Percentiles rank a stretch among this genome's conserved stretches.
Conservation (phyloP, 2,888 invertebrate genomes). For the Mythimna albipuncta region DNA sequence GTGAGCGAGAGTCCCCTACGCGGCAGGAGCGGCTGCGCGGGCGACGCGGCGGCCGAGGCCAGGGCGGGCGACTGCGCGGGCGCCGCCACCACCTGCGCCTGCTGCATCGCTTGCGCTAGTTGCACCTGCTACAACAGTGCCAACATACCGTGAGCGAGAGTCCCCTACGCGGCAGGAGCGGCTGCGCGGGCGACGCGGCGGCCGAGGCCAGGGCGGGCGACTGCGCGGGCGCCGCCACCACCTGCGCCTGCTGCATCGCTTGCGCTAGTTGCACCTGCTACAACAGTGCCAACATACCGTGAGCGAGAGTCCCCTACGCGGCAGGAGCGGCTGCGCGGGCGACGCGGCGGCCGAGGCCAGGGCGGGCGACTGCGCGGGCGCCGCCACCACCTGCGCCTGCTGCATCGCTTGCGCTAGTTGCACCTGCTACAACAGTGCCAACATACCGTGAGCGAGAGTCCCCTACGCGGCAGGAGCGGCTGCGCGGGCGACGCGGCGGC, state of each 20-base stretch:
- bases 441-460: constrained; percentile 91
- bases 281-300: constrained; percentile 75
- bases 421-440: constrained; percentile 56
- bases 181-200: constrained; percentile 74
- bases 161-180: constrained; percentile 91
- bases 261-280: constrained; percentile 71
- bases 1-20: constrained; percentile 93
- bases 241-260: constrained; percentile 80
- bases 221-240: constrained; percentile 58
- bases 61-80: constrained; percentile 75
- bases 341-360: constrained; percentile 81
- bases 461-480: constrained; percentile 91
- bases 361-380: constrained; percentile 75
- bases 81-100: constrained; percentile 70
- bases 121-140: constrained; percentile 64
- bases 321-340: constrained; percentile 86
- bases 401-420: constrained; percentile 75
- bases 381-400: constrained; percentile 73
- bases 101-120: constrained; percentile 75
- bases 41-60: constrained; percentile 81
- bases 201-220: constrained; percentile 84
- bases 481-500: constrained; percentile 69
- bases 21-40: constrained; percentile 88
- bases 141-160: constrained; percentile 91
- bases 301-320: constrained; percentile 92